Base-by-base conservation (phyloP, 2,888 invertebrate genomes). In the Caenorhabditis imperialis region DNA sequence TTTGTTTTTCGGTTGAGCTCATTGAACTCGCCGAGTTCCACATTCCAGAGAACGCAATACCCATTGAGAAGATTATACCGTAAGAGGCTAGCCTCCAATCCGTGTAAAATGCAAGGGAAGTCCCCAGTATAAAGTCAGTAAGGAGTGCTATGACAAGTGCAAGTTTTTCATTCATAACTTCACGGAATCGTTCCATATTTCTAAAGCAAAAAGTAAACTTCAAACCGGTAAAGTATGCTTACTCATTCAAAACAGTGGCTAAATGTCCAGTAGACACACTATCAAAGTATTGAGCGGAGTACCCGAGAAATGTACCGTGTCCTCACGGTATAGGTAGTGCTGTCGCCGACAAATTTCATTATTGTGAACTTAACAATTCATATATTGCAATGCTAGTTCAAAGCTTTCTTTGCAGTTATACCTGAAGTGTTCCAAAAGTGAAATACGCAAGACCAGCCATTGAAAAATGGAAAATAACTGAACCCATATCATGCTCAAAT, bases 231-330 rank as follows among this genome's bases (percentile, higher is more conserved):
- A 12, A 30, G 10, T 30, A 22, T 12, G 58, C 88, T 84, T 85
- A 90, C 90, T 90, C 90, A 5, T 90, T 89, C 10, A 91, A 82
- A 77, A 90, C 89, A 6, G 88, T 88, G 2, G 89, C 88, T 37
- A 90, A 84, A 76, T 90, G 89, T 16, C 90, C 90, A 25, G 88
- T 88, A 62, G 89, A 88, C 72, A 89, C 89, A n/a, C 85, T 87
- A 77, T 89, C 89, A 81, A 88, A 89, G 89, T 89, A 89, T 6
- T 84, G 82, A 47, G 88, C 88, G 78, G 10, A 89, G 75, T 12
- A 89, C 81, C 8, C 86, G 79, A 27, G 84, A 78, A 53, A 90
- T 88, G 60, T 90, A 90, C 37, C 76, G 75, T 35, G 86, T 85
- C 20, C 91, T 84, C 12, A 90, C 88, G n/a, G 88, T 82, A 60